A percentile compares a stretch with the other conserved stretches of the same genome.
phyloP scores from a whole-genome alignment of 2,888 invertebrate species.

The Pseudococcus jackbeardsleyi region DNA sequence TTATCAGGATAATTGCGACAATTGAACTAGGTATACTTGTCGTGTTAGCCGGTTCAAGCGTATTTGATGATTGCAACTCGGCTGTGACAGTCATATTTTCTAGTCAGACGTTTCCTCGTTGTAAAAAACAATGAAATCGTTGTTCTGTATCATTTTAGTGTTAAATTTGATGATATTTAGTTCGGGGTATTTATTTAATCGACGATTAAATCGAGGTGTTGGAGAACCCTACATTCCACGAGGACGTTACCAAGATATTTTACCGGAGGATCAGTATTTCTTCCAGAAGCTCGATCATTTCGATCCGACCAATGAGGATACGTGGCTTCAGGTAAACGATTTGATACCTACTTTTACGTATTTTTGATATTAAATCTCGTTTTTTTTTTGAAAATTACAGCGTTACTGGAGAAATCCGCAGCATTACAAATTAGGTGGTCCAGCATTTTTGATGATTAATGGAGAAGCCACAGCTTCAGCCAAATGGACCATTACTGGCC shows the following conservation, averaged over 20 bases:
- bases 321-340: conserved; percentile 84
- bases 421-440: conserved; percentile 73
- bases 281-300: conserved; percentile 88
- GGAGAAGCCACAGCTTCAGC: conserved; percentile 89
- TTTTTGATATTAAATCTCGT: not conserved
- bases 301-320: conserved; percentile 76
- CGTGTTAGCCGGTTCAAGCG: not conserved
- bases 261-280: conserved; percentile 79
- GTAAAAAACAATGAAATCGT: not conserved
- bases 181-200: not conserved
- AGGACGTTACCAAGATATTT: not conserved
- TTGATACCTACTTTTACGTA: no score
- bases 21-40: not conserved
- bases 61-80: not conserved
- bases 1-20: conserved; percentile 1
- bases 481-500: conserved; percentile 89
- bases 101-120: conserved; percentile 8
- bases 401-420: conserved; percentile 67
- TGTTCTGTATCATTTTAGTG: not conserved
- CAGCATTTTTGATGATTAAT: conserved; percentile 93
- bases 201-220: not conserved
- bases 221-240: not conserved
- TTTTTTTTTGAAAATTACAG: conserved; percentile 62
- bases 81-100: not conserved
- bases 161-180: not conserved